phyloP scores from a whole-genome alignment of 2,888 invertebrate genomes.

The Leucophora obtusa region DNA sequence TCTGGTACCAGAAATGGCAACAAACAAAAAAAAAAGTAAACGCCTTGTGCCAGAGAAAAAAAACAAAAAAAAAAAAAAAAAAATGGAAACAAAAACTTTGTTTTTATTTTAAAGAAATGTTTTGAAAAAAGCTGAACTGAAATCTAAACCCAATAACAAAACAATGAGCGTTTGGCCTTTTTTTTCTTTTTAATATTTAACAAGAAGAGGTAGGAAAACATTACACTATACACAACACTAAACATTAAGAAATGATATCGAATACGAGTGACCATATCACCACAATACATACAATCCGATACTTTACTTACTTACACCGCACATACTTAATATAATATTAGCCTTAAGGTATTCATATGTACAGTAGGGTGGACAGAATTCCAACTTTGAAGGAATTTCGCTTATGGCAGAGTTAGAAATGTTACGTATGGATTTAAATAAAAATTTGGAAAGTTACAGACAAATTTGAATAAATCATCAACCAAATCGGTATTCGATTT shows the following conservation, averaged over 20 bases:
- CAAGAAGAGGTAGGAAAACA: slow-evolving; percentile 44
- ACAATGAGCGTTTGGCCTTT: slow-evolving; percentile 35
- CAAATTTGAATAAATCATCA: too few species aligned
- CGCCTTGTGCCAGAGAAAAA: slow-evolving; percentile 52
- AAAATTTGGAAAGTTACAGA: too few species aligned
- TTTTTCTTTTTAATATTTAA: slow-evolving; percentile 26
- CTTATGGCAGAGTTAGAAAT: too few species aligned
- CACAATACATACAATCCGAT: slow-evolving; percentile 18
- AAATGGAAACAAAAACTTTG: slow-evolving; percentile 50
- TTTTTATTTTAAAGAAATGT: slow-evolving; percentile 38
- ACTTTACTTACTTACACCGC: not conserved
- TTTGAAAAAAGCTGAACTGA: slow-evolving; percentile 32
- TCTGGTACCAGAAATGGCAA: slow-evolving; percentile 33
- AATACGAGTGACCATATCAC: slow-evolving; percentile 51
- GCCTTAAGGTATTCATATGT: slow-evolving; percentile 22
- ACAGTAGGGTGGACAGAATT: not conserved
- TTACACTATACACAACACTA: slow-evolving; percentile 33
- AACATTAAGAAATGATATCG: slow-evolving; percentile 30
- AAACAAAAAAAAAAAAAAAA: slow-evolving; percentile 46
- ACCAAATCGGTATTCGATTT: too few species aligned
- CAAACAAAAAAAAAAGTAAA: slow-evolving; percentile 35
- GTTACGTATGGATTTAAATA: too few species aligned
- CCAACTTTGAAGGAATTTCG: too few species aligned
- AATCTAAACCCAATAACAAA: slow-evolving; percentile 50
- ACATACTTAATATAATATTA: slow-evolving; percentile 3